Evolutionary conservation across 2,888 invertebrate genomes (phyloP).

Genomic region (Camptogramma bilineatum): DNA sequence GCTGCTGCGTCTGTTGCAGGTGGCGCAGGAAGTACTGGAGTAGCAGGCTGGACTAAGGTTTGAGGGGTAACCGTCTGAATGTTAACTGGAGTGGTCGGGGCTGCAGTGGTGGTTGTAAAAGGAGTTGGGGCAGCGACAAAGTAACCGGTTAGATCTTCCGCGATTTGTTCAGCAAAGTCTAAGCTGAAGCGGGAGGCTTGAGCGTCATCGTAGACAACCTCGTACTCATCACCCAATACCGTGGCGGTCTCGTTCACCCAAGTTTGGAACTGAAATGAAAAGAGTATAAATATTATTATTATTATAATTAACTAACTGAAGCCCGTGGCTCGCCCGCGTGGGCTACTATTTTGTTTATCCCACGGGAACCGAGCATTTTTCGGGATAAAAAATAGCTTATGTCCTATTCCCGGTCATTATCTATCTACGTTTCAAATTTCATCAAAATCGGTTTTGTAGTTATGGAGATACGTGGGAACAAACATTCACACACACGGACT

Average conservation of each 20-base stretch:
- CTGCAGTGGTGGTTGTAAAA: constrained; percentile 32
- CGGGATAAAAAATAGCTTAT: too few relatives aligned
- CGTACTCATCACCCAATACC: constrained; percentile 50
- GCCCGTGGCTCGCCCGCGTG: too few relatives aligned
- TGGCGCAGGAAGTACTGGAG: constrained; percentile 56
- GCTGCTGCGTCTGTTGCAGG: constrained; percentile 55
- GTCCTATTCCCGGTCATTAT: too few relatives aligned
- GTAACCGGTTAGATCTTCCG: constrained; percentile 58
- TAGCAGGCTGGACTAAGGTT: constrained; percentile 51
- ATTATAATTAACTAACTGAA: too few relatives aligned
- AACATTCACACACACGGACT: too few relatives aligned
- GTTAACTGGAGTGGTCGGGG: background rate
- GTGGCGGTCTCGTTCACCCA: constrained; percentile 60
- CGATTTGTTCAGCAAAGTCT: constrained; percentile 53
- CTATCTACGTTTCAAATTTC: too few relatives aligned
- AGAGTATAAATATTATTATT: too few relatives aligned
- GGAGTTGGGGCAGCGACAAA: constrained; percentile 51
- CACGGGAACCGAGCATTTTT: too few relatives aligned
- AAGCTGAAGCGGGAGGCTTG: constrained; percentile 53
- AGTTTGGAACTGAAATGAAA: constrained; percentile 60
- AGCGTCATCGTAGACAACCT: constrained; percentile 50
- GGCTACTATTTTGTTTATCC: too few relatives aligned
- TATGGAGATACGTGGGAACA: too few relatives aligned
- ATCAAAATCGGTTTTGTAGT: too few relatives aligned
- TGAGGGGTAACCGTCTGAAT: constrained; percentile 44